Evolutionary conservation across 2,888 invertebrate genomes (phyloP).

Genomic region (Temnothorax rugatulus): DNA sequence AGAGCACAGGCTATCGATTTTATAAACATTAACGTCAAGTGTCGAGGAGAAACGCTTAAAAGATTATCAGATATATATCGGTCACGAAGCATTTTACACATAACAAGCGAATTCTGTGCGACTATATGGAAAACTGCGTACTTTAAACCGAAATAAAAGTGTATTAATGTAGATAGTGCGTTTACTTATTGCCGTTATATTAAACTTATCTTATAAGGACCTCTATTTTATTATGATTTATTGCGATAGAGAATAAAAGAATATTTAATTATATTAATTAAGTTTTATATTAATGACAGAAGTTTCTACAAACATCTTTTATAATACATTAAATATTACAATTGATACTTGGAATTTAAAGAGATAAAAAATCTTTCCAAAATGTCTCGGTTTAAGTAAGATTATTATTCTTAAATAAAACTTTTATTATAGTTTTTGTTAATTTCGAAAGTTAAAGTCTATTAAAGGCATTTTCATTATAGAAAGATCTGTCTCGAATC

Average conservation of each 20-base stretch:
- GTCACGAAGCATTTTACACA: neutral
- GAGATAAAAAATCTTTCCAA: neutral
- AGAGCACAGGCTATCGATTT: conserved; percentile 13
- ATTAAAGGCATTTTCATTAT: too few relatives aligned
- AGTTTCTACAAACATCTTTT: neutral
- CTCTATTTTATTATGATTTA: neutral
- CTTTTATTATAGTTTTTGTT: neutral
- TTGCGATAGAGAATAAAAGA: neutral
- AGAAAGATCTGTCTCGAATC: too few relatives aligned
- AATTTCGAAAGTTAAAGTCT: neutral
- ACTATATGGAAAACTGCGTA: neutral
- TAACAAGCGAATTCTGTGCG: neutral
- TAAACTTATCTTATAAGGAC: neutral
- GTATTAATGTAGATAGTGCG: neutral
- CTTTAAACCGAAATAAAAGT: neutral
- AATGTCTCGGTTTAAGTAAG: neutral
- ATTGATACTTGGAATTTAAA: neutral
- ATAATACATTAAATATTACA: neutral
- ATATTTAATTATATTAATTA: neutral
- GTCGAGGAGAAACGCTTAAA: conserved; percentile 10
- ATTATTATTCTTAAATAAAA: neutral
- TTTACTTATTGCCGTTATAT: neutral
- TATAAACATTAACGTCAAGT: conserved; percentile 10
- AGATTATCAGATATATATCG: conserved; percentile 25
- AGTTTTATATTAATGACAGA: neutral